These are phyloP conservation scores for Paelopatides confundens DNA, from an alignment of 53 echinoderm and acorn worm species.

Conservation along the genomic window DNA sequence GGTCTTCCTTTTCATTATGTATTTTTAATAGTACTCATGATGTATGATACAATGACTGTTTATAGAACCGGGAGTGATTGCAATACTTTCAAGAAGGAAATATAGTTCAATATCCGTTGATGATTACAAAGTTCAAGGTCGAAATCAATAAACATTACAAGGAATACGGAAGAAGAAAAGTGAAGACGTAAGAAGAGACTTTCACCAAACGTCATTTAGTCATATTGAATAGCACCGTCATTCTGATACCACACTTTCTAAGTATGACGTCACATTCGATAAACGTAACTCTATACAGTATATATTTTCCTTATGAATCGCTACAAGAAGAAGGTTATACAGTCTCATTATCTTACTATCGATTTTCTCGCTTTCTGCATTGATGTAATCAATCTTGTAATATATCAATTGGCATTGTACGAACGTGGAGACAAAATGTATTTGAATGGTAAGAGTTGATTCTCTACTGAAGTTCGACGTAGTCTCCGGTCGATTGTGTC, in stretches of 20 bases:
- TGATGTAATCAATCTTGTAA: conserved; percentile 45
- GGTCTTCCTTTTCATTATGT: too few species aligned
- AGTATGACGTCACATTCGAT: not conserved
- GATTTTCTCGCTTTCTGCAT: conserved; percentile 39
- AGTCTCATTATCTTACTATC: conserved; percentile 35
- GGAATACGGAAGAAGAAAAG: too few species aligned
- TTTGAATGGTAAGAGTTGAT: not conserved
- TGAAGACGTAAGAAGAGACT: too few species aligned
- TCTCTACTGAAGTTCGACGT: not conserved
- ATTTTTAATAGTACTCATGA: too few species aligned
- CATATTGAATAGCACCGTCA: not conserved
- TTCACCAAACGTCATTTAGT: too few species aligned
- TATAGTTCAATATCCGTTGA: too few species aligned
- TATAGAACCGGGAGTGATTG: too few species aligned
- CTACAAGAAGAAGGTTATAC: conserved; percentile 10
- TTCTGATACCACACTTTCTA: not conserved
- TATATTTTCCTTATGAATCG: conserved; percentile 30
- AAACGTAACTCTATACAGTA: conserved; percentile 30
- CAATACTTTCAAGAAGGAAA: too few species aligned
- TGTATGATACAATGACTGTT: too few species aligned
- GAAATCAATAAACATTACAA: too few species aligned
- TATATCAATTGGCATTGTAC: conserved; percentile 37
- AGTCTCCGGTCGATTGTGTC: conserved; percentile 14
- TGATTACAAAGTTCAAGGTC: too few species aligned
- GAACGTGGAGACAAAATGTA: conserved; percentile 9